Percentiles rank a stretch among this genome's conserved stretches.
phyloP scores from a whole-genome alignment of 2,797 vertebrate species.

The Microtus obscurus region DNA sequence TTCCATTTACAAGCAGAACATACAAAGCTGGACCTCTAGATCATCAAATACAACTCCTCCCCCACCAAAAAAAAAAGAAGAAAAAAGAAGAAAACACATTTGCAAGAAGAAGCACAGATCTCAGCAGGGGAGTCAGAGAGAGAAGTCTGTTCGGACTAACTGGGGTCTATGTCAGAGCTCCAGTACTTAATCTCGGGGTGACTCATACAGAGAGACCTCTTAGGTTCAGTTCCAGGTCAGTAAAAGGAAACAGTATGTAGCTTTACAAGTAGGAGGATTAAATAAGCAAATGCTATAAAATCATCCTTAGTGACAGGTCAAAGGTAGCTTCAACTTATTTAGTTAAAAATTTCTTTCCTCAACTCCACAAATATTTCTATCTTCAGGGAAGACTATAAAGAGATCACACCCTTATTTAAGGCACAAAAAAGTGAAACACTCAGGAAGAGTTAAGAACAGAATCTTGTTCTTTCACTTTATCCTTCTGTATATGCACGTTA shows the following conservation, averaged over 20 bases:
- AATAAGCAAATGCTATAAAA: constrained; percentile 4
- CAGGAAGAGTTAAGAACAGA: neutral
- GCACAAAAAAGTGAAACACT: neutral
- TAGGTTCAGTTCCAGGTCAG: neutral
- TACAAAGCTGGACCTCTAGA: neutral
- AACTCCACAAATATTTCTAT: constrained; percentile 6
- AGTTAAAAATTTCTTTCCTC: neutral
- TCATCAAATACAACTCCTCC: neutral
- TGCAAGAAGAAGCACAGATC: neutral
- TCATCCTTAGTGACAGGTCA: neutral
- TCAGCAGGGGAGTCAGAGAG: neutral
- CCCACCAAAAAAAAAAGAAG: accelerated
- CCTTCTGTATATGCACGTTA: neutral
- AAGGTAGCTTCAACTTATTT: neutral
- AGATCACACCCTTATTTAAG: neutral
- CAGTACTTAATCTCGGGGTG: neutral
- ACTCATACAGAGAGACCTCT: neutral
- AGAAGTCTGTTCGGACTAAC: neutral
- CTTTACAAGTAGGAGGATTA: neutral
- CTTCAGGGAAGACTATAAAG: constrained; percentile 7
- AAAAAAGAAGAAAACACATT: neutral
- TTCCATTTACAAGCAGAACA: neutral
- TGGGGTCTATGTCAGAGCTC: neutral
- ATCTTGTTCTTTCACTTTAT: neutral
- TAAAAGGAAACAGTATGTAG: neutral